Evolutionary conservation across 2,113 vertebrate species (phyloP).

Genomic region (Cryptomyrus ogoouensis): DNA sequence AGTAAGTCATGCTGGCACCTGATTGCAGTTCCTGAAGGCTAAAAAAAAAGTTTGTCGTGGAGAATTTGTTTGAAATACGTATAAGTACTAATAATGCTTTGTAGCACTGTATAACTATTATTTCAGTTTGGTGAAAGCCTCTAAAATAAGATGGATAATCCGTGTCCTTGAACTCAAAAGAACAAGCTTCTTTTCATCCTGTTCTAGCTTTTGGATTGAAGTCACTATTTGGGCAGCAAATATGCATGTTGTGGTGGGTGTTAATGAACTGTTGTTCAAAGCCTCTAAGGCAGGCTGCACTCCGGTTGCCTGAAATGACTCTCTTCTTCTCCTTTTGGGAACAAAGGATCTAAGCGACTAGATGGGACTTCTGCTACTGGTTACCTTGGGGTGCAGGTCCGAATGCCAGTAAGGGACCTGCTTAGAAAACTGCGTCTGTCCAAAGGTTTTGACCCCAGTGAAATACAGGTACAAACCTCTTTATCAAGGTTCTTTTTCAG

Average conservation of each 20-base stretch:
- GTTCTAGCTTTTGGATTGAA: neutral
- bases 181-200: neutral
- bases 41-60: neutral
- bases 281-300: neutral
- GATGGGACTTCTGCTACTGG: slow-evolving; percentile 45
- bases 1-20: neutral
- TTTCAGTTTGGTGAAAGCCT: neutral
- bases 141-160: neutral
- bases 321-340: neutral
- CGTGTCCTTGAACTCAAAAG: neutral
- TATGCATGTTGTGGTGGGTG: neutral
- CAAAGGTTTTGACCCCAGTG: slow-evolving; percentile 49
- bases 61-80: neutral
- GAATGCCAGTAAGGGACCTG: slow-evolving; percentile 73
- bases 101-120: neutral
- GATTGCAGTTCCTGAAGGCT: neutral
- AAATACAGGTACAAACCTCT: slow-evolving; percentile 50
- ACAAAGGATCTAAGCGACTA: slow-evolving; percentile 38
- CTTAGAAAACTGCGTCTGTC: slow-evolving; percentile 62
- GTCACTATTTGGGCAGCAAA: neutral
- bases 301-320: neutral
- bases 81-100: neutral
- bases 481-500: neutral
- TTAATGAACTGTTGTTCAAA: neutral
- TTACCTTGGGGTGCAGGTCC: slow-evolving; percentile 75